phyloP scores from a whole-genome alignment of 2,888 invertebrate genomes.

The Netelia inedita region DNA sequence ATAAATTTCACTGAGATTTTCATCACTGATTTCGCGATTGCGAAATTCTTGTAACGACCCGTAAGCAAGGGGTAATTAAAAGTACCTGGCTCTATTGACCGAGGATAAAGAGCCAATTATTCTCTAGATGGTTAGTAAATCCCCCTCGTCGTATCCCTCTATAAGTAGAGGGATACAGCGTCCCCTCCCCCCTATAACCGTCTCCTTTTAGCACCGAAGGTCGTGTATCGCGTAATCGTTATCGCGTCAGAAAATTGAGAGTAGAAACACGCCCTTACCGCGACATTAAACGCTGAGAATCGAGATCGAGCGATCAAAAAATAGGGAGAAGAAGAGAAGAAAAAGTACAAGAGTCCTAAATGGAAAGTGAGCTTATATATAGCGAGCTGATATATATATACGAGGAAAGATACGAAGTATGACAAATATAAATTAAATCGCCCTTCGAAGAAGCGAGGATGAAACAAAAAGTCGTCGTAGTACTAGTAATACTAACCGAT shows the following conservation, averaged over 20 bases:
- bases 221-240: neutral
- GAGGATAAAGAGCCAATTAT: neutral
- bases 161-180: too few relatives aligned
- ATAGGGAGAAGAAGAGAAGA: neutral
- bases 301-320: neutral
- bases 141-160: neutral
- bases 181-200: neutral
- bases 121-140: neutral
- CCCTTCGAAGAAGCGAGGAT: slow-evolving; percentile 34
- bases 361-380: neutral
- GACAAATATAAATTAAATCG: slow-evolving; percentile 67
- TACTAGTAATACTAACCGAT: slow-evolving; percentile 67
- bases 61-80: neutral
- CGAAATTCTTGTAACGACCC: neutral
- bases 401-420: slow-evolving; percentile 51
- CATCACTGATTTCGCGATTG: neutral
- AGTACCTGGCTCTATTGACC: neutral
- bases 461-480: slow-evolving; percentile 46
- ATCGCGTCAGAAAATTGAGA: neutral
- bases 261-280: neutral
- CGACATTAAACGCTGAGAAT: neutral
- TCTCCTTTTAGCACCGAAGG: neutral
- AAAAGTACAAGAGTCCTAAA: neutral
- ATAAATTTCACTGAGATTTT: too few relatives aligned
- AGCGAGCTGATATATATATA: slow-evolving; percentile 6